A percentile compares a stretch with the other conserved stretches of the same genome.
Evolutionary conservation across 2,888 invertebrate species (phyloP).

Genomic region (Laspeyria flexula): DNA sequence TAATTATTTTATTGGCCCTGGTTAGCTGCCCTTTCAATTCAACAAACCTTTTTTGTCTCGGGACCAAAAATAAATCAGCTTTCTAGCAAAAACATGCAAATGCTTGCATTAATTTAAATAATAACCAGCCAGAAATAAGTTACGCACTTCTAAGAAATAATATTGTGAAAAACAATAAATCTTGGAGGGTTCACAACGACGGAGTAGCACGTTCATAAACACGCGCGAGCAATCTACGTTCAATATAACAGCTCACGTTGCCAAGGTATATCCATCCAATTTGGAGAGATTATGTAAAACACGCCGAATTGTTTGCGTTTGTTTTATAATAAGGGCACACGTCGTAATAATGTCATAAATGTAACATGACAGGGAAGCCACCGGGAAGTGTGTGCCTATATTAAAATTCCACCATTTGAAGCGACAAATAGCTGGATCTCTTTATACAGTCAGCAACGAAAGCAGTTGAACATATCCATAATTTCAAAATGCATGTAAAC

Average conservation of each 20-base stretch:
- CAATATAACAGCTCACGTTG: conserved; percentile 45
- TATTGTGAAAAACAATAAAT: conserved; percentile 39
- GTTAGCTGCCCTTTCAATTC: no score
- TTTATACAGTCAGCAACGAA: conserved; percentile 54
- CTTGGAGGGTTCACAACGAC: conserved; percentile 23
- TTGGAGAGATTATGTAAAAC: conserved; percentile 73
- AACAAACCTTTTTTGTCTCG: no score
- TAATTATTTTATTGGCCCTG: no score
- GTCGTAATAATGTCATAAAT: conserved; percentile 74
- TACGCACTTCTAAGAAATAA: conserved; percentile 14
- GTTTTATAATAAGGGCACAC: conserved; percentile 67
- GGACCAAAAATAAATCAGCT: no score
- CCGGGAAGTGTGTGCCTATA: conserved; percentile 61
- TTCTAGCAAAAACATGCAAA: conserved; percentile 6
- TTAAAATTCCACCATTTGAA: conserved; percentile 70
- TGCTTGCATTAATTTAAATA: conserved; percentile 25
- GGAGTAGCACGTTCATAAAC: conserved; percentile 32
- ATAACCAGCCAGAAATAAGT: conserved; percentile 15
- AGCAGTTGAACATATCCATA: no score
- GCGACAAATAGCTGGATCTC: conserved; percentile 55
- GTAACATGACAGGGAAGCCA: conserved; percentile 61
- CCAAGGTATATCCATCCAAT: conserved; percentile 60
- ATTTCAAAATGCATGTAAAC: no score
- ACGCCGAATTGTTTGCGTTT: conserved; percentile 67
- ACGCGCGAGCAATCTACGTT: conserved; percentile 35